phyloP scores from a whole-genome alignment of 2,888 invertebrate species.

The Beris chalybata region DNA sequence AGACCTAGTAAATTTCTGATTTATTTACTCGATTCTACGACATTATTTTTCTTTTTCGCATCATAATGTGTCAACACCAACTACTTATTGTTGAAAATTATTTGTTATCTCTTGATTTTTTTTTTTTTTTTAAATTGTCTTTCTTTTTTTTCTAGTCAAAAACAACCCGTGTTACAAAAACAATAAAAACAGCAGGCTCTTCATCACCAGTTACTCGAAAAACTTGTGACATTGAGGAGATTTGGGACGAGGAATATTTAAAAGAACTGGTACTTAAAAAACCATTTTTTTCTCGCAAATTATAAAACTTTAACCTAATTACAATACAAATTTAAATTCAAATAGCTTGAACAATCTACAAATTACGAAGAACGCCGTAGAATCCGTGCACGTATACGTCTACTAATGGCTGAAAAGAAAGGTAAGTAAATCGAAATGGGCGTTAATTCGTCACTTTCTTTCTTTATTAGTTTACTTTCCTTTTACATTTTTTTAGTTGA shows the following conservation, averaged over 20 bases:
- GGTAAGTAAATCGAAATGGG: constrained; percentile 59
- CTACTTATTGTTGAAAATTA: not conserved
- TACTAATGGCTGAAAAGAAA: constrained; percentile 85
- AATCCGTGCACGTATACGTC: constrained; percentile 77
- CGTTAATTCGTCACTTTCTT: constrained; percentile 15
- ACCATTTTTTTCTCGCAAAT: not conserved
- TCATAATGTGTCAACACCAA: constrained; percentile 4
- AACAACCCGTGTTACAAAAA: constrained; percentile 56
- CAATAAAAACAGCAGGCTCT: constrained; percentile 52
- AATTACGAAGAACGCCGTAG: constrained; percentile 86
- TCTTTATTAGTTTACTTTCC: not conserved
- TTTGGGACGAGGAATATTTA: constrained; percentile 76
- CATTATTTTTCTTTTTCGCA: not conserved
- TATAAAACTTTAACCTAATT: not conserved
- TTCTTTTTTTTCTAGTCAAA: constrained; percentile 57
- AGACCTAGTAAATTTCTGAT: too few relatives aligned
- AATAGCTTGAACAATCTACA: constrained; percentile 78
- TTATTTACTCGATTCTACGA: too few relatives aligned
- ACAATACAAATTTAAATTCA: not conserved
- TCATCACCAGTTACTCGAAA: constrained; percentile 59
- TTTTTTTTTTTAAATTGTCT: constrained; percentile 23
- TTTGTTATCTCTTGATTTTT: constrained; percentile 16
- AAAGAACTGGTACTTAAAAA: constrained; percentile 66
- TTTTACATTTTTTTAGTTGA: not conserved
- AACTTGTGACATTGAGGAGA: constrained; percentile 68